These are phyloP conservation scores for Lophura nycthemera DNA, from an alignment of 2,113 vertebrate species.

Conservation along the genomic window DNA sequence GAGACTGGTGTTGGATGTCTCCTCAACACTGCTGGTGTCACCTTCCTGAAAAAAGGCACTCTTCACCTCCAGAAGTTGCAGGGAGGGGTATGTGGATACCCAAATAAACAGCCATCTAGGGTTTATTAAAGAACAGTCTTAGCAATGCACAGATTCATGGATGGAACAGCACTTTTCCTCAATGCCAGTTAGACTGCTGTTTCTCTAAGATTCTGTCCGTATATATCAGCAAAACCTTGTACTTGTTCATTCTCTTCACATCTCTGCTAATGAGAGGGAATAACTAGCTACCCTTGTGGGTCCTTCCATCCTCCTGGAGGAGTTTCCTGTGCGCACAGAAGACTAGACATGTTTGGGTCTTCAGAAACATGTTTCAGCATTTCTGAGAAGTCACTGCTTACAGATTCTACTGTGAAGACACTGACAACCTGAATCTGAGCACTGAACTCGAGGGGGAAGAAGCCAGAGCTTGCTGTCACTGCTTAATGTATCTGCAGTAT, in stretches of 20 bases:
- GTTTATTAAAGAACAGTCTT: neutral
- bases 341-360: neutral
- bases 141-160: neutral
- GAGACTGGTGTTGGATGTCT: neutral
- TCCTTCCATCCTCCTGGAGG: neutral
- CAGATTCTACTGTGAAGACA: neutral
- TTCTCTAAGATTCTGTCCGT: neutral
- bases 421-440: neutral
- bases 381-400: neutral
- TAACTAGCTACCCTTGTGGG: neutral
- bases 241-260: neutral
- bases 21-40: neutral
- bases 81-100: neutral
- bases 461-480: neutral
- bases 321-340: neutral
- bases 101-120: rapidly evolving
- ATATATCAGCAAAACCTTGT: neutral
- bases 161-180: neutral
- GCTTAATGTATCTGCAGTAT: neutral
- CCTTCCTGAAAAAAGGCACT: neutral
- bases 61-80: rapidly evolving
- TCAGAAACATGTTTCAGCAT: neutral
- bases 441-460: neutral
- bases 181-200: neutral
- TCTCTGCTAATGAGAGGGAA: neutral